Conservation (phyloP, 2,888 invertebrate species). For the Macropis europaea region DNA sequence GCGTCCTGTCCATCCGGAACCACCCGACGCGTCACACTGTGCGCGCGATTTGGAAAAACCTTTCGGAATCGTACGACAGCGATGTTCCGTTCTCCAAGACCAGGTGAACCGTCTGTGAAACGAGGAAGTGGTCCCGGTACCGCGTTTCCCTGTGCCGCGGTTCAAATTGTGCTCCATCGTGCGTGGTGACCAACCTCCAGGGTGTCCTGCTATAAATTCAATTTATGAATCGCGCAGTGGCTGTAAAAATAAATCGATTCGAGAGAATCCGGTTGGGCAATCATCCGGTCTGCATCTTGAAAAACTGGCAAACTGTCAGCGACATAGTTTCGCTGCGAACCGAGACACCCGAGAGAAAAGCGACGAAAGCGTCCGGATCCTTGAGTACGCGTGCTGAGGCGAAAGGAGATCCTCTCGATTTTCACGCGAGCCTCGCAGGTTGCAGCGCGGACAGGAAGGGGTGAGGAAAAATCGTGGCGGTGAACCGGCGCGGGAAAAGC, state of each 20-base stretch:
- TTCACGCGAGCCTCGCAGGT: no score
- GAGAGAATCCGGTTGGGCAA: conserved; percentile 47
- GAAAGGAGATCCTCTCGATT: no score
- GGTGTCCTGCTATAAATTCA: no score
- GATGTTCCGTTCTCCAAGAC: no score
- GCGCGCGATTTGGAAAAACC: no score
- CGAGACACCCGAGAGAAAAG: not conserved
- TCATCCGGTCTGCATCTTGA: conserved; percentile 33
- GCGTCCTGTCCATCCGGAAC: conserved; percentile 8
- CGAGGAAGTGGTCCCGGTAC: not conserved
- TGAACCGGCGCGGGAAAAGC: not conserved
- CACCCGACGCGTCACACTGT: no score
- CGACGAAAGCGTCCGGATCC: no score
- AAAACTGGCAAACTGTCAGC: conserved; percentile 65
- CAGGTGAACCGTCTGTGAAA: no score
- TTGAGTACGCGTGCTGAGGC: no score
- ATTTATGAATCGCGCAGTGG: not conserved
- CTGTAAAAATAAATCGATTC: conserved; percentile 52
- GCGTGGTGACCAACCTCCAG: no score
- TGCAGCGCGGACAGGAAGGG: not conserved
- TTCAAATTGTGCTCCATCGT: not conserved
- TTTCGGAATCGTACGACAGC: no score
- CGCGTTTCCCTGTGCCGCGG: not conserved
- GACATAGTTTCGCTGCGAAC: conserved; percentile 48
- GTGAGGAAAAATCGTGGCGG: not conserved